A percentile compares a stretch with the other conserved stretches of the same genome.
Evolutionary conservation across 2,113 vertebrate species (phyloP).

Genomic region (Cariama cristata): DNA sequence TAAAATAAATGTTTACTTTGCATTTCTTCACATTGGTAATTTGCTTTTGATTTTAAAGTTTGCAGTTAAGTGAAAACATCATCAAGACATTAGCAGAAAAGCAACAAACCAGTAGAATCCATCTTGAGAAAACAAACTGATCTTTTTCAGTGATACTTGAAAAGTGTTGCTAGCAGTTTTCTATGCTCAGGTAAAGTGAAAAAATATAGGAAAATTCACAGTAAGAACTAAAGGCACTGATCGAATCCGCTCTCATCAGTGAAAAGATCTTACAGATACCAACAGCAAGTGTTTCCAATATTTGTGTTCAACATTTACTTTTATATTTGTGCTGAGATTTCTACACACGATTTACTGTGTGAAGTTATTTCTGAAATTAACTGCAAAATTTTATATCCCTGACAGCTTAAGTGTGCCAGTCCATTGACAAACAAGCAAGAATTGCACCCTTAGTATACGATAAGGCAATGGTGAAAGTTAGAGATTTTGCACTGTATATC

Average conservation of each 20-base stretch:
- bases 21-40: not conserved
- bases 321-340: not conserved
- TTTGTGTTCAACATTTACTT: not conserved
- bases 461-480: not conserved
- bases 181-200: not conserved
- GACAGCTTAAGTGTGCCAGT: not conserved
- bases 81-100: not conserved
- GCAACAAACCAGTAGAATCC: not conserved
- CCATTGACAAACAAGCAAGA: not conserved
- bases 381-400: not conserved
- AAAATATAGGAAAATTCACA: not conserved
- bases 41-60: not conserved
- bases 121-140: not conserved
- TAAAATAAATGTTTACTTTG: not conserved
- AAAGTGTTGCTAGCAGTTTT: not conserved
- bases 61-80: not conserved
- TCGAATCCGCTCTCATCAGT: fast-evolving
- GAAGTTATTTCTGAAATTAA: not conserved
- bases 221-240: not conserved
- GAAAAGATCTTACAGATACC: not conserved
- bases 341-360: not conserved
- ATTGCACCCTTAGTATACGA: fast-evolving
- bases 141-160: not conserved
- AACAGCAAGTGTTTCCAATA: not conserved
- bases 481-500: not conserved